Conservation (phyloP, 2,888 invertebrate species). For the Phortica magna region DNA sequence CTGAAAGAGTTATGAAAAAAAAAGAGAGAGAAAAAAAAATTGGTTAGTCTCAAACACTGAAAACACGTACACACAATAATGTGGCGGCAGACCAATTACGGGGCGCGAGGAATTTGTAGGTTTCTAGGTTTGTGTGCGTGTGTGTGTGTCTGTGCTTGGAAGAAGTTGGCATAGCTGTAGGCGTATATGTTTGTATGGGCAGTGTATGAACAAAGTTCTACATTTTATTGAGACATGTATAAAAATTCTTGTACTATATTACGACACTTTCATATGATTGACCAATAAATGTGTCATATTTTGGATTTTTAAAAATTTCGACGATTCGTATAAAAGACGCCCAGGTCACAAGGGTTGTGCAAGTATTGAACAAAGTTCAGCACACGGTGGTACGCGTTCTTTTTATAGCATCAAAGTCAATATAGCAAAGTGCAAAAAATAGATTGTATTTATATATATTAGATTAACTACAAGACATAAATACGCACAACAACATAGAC, state of each 20-base stretch:
- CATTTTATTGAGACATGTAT: no score
- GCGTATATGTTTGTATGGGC: not conserved
- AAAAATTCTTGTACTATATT: no score
- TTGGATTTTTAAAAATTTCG: no score
- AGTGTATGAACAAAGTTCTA: not conserved
- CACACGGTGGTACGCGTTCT: not conserved
- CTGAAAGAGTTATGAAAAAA: constrained; percentile 62
- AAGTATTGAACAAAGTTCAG: no score
- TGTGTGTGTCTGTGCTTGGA: constrained; percentile 14
- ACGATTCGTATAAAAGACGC: no score
- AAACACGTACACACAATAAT: not conserved
- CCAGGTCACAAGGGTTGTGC: no score
- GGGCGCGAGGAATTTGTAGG: not conserved
- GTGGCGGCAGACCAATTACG: not conserved
- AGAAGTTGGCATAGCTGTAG: not conserved
- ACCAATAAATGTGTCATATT: no score
- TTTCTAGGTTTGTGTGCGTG: not conserved
- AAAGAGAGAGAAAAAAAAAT: constrained; percentile 56
- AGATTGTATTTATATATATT: not conserved
- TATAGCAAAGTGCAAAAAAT: not conserved
- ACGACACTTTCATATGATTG: no score
- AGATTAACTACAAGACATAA: not conserved
- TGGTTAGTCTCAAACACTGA: constrained; percentile 56
- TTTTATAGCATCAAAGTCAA: constrained; percentile 2
- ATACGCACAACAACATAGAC: not conserved